A percentile compares a stretch with the other conserved stretches of the same genome.
Conservation (phyloP, 2,888 invertebrate genomes). For the Mimachlamys varia region DNA sequence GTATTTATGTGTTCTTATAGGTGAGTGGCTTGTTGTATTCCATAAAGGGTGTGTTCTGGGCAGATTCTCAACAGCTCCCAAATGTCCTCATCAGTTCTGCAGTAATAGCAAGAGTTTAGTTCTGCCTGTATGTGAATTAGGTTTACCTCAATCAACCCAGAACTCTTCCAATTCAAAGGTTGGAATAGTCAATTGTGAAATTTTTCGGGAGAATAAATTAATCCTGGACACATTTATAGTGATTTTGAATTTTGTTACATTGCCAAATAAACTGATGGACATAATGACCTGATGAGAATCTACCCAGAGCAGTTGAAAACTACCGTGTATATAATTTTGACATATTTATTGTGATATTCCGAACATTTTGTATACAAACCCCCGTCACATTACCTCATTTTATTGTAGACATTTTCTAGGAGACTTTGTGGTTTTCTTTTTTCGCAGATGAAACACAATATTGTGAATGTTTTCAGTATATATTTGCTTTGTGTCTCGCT, state of each 20-base stretch:
- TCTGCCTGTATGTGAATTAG: background rate
- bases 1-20: slow-evolving; percentile 23
- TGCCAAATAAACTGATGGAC: background rate
- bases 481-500: background rate
- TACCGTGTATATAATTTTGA: slow-evolving; percentile 5
- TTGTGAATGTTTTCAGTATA: background rate
- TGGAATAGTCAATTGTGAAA: too few relatives aligned
- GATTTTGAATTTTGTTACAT: background rate
- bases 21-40: slow-evolving; percentile 24
- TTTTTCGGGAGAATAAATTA: too few relatives aligned
- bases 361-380: background rate
- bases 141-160: too few relatives aligned
- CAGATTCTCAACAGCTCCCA: background rate
- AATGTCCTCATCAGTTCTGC: background rate
- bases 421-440: background rate
- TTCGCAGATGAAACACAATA: background rate
- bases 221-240: background rate
- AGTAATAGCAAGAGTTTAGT: too few relatives aligned
- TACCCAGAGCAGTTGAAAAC: background rate
- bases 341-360: slow-evolving; percentile 36
- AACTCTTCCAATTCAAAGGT: too few relatives aligned
- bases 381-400: slow-evolving; percentile 10
- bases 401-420: background rate
- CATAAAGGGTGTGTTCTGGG: background rate
- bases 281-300: background rate